Percentiles rank a stretch among this genome's conserved stretches.
Evolutionary conservation across 1,140 invertebrate genomes (phyloP).

Genomic region (Cephus cinctus): DNA sequence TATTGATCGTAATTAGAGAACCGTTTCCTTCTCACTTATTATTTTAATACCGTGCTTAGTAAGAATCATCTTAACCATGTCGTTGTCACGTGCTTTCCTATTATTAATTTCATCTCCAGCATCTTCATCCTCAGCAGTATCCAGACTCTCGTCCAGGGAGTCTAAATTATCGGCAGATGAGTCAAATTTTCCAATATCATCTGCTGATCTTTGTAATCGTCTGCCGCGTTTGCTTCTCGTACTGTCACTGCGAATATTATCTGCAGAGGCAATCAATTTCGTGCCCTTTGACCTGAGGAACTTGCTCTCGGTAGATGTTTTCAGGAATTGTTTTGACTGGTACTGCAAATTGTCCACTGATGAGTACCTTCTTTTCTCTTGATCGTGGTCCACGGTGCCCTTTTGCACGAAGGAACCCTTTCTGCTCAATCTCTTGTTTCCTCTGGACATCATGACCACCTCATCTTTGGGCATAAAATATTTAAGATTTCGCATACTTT

Average conservation of each 20-base stretch:
- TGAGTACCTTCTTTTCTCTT: constrained; percentile 42
- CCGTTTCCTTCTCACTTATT: constrained; percentile 72
- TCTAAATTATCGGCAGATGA: constrained; percentile 43
- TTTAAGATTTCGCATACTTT: background rate
- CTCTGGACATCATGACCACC: constrained; percentile 35
- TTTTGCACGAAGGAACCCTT: constrained; percentile 40
- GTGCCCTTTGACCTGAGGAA: constrained; percentile 27
- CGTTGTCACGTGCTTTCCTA: constrained; percentile 61
- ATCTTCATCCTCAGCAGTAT: constrained; percentile 20
- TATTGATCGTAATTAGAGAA: constrained; percentile 66
- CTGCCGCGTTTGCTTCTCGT: constrained; percentile 29
- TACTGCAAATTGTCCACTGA: constrained; percentile 49
- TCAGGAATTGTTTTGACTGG: constrained; percentile 27
- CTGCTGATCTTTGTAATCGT: constrained; percentile 40
- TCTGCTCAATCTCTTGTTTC: constrained; percentile 27
- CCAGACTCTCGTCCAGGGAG: constrained; percentile 26
- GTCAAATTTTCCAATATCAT: constrained; percentile 41
- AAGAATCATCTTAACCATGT: constrained; percentile 68
- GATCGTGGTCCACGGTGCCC: constrained; percentile 8
- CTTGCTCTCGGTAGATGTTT: constrained; percentile 28
- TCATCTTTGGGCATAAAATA: constrained; percentile 39
- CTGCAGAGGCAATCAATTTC: constrained; percentile 44
- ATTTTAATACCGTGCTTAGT: constrained; percentile 74
- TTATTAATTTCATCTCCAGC: constrained; percentile 16
- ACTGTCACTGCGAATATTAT: constrained; percentile 35